These are phyloP conservation scores for Chitala chitala DNA, from an alignment of 2,113 vertebrate species.

Conservation along the genomic window DNA sequence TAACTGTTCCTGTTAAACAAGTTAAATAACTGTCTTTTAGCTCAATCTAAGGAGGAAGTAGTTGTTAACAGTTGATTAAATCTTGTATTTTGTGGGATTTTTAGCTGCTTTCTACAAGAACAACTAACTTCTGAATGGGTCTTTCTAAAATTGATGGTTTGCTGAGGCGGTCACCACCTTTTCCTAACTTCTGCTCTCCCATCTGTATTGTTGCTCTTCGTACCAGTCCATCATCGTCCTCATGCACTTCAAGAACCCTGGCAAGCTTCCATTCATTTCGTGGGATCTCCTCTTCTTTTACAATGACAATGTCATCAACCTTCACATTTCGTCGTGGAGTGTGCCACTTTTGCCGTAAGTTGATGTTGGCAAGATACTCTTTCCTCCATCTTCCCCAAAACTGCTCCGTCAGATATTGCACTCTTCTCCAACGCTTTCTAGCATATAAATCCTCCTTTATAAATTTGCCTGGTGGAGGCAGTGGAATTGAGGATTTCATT, in stretches of 20 bases:
- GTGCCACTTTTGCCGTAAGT: neutral
- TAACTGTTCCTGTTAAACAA: too few relatives aligned
- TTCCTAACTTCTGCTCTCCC: conserved; percentile 1
- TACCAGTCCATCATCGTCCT: conserved; percentile 10
- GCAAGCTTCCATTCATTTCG: conserved; percentile 17
- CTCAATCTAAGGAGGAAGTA: too few relatives aligned
- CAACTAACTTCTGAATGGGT: too few relatives aligned
- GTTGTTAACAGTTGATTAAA: too few relatives aligned
- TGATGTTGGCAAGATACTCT: neutral
- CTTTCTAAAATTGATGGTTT: conserved; percentile 6
- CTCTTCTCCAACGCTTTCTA: conserved; percentile 15
- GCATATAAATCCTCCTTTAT: too few relatives aligned
- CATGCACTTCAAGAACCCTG: conserved; percentile 11
- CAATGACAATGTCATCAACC: neutral
- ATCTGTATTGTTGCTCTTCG: neutral
- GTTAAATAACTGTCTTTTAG: too few relatives aligned
- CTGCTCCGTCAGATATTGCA: conserved; percentile 25
- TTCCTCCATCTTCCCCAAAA: conserved; percentile 24
- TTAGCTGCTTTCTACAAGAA: too few relatives aligned
- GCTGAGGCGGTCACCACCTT: conserved; percentile 12
- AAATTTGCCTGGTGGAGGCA: conserved; percentile 10
- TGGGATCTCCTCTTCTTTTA: conserved; percentile 14
- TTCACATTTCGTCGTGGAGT: conserved; percentile 16
- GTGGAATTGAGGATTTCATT: conserved; percentile 5
- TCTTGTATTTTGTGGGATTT: too few relatives aligned